Base-by-base conservation (phyloP, 2,888 invertebrate species). In the Erynnis tages region DNA sequence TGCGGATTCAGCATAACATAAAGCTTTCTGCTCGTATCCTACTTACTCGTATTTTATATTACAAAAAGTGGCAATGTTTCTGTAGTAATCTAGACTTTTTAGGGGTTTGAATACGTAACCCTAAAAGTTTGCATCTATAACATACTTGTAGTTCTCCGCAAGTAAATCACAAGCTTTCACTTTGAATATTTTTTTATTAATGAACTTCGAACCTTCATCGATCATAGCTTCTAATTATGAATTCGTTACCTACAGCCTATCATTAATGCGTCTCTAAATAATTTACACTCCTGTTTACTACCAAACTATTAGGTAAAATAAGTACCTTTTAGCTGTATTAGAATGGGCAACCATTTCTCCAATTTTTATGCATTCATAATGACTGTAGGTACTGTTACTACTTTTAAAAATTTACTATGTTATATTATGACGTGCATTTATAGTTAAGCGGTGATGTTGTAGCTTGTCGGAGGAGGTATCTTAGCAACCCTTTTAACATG, bases 101-200 rank as follows among this genome's bases (percentile, higher is more conserved):
- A 25, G 13, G 23, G 5, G 5, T 21, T 21, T 13, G 6, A 25
- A 10, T 25, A 34, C 21, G 40, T 16, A 49, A 49, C 40, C 40
- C 40, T 25, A 48, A 32, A 49, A 40, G 23, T 30, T 23, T 23
- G 19, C 29, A 19, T 8, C 40, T 40, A 11, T 41, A 49, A 7
- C 48, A 40, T 16, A 23, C n/a, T n/a, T n/a, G n/a, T n/a, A n/a
- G 16, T 25, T 41, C 41, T 6, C 32, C 5, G 25, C 23, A 48
- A 40, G 49, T 49, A 49, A 49, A 49, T 41, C 49, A 49, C 49
- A 17, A 11, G 17, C 41, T 49, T 49, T 49, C 49, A 41, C 34
- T 49, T 34, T 11, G 40, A 41, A 48, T 40, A 37, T 14, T 25
- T 32, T 49, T 43, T 41, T 35, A 35, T 50, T 50, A 43, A 35